Base-by-base conservation (phyloP, 2,113 vertebrate species). In the Vulpes ferrilata region DNA sequence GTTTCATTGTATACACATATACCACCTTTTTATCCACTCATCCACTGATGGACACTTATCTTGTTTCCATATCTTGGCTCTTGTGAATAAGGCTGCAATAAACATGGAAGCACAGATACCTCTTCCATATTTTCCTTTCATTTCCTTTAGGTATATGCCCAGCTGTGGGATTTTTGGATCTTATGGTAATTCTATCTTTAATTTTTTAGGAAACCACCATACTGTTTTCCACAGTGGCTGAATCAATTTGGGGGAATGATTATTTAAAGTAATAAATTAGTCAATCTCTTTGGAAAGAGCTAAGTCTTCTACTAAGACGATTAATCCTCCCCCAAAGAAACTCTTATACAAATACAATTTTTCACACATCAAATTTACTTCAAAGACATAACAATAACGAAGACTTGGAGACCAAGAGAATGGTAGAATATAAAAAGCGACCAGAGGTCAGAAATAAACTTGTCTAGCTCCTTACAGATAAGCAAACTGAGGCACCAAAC, bases 401-500 rank as follows among this genome's bases (percentile, higher is more conserved):
- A 82, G n/a, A 78, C 48, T 22, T 55, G 16, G 32, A 79, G 19
- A 89, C 16, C 25, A 79, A 71, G 38, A 88, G 69, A 88, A 93
- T 55, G 27, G 82, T n/a, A 86, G 65, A 91, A 71, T 30, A 30
- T 23, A 73, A 76, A 23, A 71, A 51, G n/a, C 60, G 11, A 55
- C n/a, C 8, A 67, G 30, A 96, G 43, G 23, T 96, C 62, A 16
- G 74, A 91, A 93, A 73, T n/a, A 93, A 95, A 82, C 25, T 20
- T 59, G 25, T 83, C 74, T 64, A 59, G 9, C 15, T 91, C 51
- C 69, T 57, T 76, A 78, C 0, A 85, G 59, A 97, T 30, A 92
- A 93, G 23, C 25, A 86, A 97, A 95, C 43, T 43, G 51, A 96
- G 55, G 67, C 35, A 32, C 19, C 82, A 86, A 90, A 59, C 23